Conservation (phyloP, 53 echinoderm and acorn worm genomes). For the Echinarachnius parma region DNA sequence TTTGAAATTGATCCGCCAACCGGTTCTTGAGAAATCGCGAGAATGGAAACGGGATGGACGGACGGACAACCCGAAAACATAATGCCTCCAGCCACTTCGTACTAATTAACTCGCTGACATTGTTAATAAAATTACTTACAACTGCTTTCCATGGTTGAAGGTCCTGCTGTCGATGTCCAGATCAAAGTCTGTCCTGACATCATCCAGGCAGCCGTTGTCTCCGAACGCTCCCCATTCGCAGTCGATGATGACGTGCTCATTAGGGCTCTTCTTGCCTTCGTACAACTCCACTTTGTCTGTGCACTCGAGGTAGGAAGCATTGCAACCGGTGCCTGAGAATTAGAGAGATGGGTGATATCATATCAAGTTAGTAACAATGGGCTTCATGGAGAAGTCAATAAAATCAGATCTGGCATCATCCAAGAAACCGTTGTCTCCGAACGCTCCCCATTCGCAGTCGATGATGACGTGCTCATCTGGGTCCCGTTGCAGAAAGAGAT, state of each 20-base stretch:
- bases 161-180: conserved; percentile 34
- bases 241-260: conserved; percentile 30
- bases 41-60: no score
- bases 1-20: no score
- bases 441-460: conserved; percentile 42
- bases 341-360: conserved; percentile 1
- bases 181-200: conserved; percentile 34
- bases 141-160: conserved; percentile 32
- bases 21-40: no score
- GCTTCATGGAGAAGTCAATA: no score
- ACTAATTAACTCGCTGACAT: neutral
- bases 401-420: conserved; percentile 26
- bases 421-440: conserved; percentile 40
- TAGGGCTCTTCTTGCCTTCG: conserved; percentile 15
- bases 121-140: conserved; percentile 11
- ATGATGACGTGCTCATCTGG: conserved; percentile 23
- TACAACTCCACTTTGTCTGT: conserved; percentile 44
- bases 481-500: no score
- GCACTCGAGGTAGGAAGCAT: conserved; percentile 36
- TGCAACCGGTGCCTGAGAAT: conserved; percentile 40
- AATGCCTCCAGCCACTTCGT: no score
- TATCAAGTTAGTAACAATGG: no score
- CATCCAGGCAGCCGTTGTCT: conserved; percentile 37
- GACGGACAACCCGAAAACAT: no score
- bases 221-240: conserved; percentile 46